Conservation (phyloP, 2,797 vertebrate species). For the Pachyuromys duprasi region DNA sequence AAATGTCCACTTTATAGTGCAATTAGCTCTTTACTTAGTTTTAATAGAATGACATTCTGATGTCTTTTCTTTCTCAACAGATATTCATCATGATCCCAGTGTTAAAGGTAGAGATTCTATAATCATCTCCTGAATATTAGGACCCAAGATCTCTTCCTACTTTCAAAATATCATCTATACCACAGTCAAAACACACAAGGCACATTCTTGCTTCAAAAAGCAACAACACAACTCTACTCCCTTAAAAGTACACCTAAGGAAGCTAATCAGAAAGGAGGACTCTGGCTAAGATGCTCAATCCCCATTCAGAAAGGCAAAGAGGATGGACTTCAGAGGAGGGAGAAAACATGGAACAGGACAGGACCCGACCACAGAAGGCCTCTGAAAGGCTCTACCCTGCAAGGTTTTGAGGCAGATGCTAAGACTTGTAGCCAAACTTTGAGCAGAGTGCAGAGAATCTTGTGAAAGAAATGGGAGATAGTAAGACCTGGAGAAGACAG, state of each 20-base stretch:
- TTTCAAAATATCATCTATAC: background rate
- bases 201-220: background rate
- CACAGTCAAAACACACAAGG: background rate
- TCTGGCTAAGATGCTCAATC: too few relatives aligned
- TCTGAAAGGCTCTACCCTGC: too few relatives aligned
- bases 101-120: background rate
- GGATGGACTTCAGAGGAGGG: too few relatives aligned
- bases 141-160: background rate
- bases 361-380: too few relatives aligned
- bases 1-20: conserved; percentile 54
- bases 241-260: background rate
- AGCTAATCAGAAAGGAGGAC: too few relatives aligned
- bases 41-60: background rate
- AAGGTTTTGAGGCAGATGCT: too few relatives aligned
- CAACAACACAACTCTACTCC: background rate
- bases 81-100: background rate
- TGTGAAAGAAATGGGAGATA: too few relatives aligned
- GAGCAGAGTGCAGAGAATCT: too few relatives aligned
- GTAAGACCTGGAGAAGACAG: too few relatives aligned
- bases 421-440: too few relatives aligned
- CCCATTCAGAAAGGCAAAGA: too few relatives aligned
- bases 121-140: background rate
- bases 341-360: too few relatives aligned
- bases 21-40: conserved; percentile 67
- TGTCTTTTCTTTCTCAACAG: background rate